Evolutionary conservation across 1,140 invertebrate genomes (phyloP).

Genomic region (Hetaerina americana): DNA sequence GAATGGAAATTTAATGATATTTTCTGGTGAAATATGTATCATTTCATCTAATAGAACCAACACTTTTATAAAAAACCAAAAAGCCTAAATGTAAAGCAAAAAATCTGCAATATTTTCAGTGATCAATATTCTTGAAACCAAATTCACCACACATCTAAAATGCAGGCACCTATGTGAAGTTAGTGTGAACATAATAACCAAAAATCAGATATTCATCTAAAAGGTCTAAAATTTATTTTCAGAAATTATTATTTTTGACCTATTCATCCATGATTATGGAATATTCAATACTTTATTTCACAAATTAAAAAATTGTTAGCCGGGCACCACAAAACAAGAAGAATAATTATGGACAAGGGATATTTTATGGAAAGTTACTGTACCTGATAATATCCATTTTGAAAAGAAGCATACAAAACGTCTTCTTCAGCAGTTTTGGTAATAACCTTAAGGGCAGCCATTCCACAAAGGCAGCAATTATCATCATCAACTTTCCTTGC

Average conservation of each 20-base stretch:
- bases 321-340: slow-evolving; percentile 9
- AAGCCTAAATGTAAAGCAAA: not conserved
- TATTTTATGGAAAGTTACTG: slow-evolving; percentile 24
- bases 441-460: slow-evolving; percentile 65
- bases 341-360: slow-evolving; percentile 4
- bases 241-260: not conserved
- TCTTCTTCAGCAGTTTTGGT: slow-evolving; percentile 61
- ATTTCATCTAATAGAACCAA: not conserved
- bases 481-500: slow-evolving; percentile 60
- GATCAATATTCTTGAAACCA: no score
- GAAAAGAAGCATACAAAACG: slow-evolving; percentile 75
- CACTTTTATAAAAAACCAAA: not conserved
- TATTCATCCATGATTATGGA: not conserved
- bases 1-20: not conserved
- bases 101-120: no score
- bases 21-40: no score
- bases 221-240: no score
- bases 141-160: no score
- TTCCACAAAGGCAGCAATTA: slow-evolving; percentile 82
- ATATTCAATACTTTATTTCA: no score
- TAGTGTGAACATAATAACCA: no score
- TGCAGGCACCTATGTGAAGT: no score
- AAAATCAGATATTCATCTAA: no score
- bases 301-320: no score
- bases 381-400: slow-evolving; percentile 69